Evolutionary conservation across 2,797 vertebrate genomes (phyloP).

Genomic region (Phalloptychus januarius): DNA sequence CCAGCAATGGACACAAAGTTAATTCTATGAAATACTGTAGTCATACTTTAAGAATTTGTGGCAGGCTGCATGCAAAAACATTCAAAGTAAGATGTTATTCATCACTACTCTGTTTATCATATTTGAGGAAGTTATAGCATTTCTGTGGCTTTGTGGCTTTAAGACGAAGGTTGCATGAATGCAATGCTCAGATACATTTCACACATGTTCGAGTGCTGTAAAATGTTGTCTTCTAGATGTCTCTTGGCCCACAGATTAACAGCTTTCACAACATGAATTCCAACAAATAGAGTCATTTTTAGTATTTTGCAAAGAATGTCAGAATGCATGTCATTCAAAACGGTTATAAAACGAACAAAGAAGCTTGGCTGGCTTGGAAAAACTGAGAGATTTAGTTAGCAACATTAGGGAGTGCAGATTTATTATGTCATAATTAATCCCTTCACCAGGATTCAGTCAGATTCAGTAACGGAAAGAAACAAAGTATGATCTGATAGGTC

Average conservation of each 20-base stretch:
- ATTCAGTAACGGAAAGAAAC: no score
- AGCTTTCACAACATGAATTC: not conserved
- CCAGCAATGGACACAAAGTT: slow-evolving; percentile 1
- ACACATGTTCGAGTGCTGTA: not conserved
- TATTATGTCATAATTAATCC: no score
- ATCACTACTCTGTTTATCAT: not conserved
- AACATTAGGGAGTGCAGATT: no score
- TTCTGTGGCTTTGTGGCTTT: slow-evolving; percentile 1
- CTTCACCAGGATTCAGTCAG: no score
- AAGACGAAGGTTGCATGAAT: not conserved
- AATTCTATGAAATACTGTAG: slow-evolving; percentile 6
- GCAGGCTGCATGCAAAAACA: slow-evolving; percentile 9
- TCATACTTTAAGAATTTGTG: slow-evolving; percentile 23
- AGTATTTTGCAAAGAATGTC: not conserved
- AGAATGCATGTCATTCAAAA: not conserved
- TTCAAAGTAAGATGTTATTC: slow-evolving; percentile 4
- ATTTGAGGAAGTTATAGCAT: not conserved
- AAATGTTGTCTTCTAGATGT: not conserved
- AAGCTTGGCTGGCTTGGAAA: not conserved
- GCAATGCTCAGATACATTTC: not conserved
- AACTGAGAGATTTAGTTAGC: not conserved
- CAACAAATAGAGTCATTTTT: not conserved
- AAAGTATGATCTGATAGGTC: not conserved
- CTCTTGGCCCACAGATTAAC: not conserved
- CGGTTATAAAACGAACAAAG: not conserved